phyloP scores from a whole-genome alignment of 2,797 vertebrate genomes.

The Buceros bicornis region DNA sequence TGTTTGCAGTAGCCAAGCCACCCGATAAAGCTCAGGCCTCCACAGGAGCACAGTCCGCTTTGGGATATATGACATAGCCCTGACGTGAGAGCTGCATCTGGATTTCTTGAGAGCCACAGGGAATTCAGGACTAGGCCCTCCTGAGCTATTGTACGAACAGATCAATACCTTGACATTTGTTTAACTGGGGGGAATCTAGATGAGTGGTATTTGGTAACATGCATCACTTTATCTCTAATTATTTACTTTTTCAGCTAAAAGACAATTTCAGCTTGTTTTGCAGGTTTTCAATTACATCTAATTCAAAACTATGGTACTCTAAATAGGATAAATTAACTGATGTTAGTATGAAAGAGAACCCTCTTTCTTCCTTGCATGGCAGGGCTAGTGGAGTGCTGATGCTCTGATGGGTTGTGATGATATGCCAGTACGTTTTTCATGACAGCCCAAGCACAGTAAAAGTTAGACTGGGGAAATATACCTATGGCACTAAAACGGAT shows the following conservation, averaged over 20 bases:
- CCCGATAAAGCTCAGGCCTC: rapidly evolving
- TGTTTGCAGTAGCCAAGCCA: neutral
- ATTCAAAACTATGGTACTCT: slow-evolving; percentile 1
- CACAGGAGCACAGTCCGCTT: neutral
- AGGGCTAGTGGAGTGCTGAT: neutral
- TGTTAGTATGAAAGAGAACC: neutral
- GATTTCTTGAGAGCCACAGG: neutral
- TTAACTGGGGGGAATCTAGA: slow-evolving; percentile 38
- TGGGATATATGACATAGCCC: neutral
- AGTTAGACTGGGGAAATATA: neutral
- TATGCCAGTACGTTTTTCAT: neutral
- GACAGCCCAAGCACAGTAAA: neutral
- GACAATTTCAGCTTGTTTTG: slow-evolving; percentile 19
- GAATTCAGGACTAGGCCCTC: neutral
- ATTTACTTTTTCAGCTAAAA: slow-evolving; percentile 53
- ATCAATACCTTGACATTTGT: slow-evolving; percentile 68
- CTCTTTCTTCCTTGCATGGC: neutral
- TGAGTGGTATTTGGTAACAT: slow-evolving; percentile 16
- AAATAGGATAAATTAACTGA: slow-evolving; percentile 45
- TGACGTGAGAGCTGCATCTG: neutral
- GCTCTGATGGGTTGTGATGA: neutral
- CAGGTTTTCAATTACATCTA: slow-evolving; percentile 53
- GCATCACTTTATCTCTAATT: slow-evolving; percentile 58
- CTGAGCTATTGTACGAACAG: neutral
- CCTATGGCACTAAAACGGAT: neutral